phyloP scores from a whole-genome alignment of 2,888 invertebrate species.

The Andrena haemorrhoa region DNA sequence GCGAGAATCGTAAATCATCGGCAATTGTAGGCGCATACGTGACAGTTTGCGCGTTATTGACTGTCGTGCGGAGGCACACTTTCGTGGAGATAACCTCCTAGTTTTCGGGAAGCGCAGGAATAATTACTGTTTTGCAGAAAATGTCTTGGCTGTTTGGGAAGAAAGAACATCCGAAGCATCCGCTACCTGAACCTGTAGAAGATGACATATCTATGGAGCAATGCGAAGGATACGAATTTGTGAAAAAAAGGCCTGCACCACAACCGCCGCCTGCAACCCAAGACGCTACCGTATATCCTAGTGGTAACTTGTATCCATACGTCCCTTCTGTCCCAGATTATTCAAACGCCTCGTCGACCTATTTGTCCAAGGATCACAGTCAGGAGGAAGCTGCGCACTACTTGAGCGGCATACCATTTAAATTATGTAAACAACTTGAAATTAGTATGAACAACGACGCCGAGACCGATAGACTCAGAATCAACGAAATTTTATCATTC shows the following conservation, averaged over 20 bases:
- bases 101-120: neutral
- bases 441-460: slow-evolving; percentile 85
- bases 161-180: slow-evolving; percentile 80
- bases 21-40: neutral
- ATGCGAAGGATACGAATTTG: slow-evolving; percentile 76
- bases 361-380: slow-evolving; percentile 60
- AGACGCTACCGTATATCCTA: slow-evolving; percentile 32
- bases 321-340: slow-evolving; percentile 61
- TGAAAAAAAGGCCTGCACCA: slow-evolving; percentile 71
- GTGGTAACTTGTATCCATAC: slow-evolving; percentile 75
- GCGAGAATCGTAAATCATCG: neutral
- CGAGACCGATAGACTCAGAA: slow-evolving; percentile 84
- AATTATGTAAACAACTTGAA: slow-evolving; percentile 85
- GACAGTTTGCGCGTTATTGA: neutral
- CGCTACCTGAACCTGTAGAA: slow-evolving; percentile 77
- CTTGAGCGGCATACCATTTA: slow-evolving; percentile 87
- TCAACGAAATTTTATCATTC: slow-evolving; percentile 86
- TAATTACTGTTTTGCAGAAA: slow-evolving; percentile 37
- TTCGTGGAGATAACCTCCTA: slow-evolving; percentile 26
- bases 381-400: slow-evolving; percentile 80
- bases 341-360: slow-evolving; percentile 50
- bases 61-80: neutral
- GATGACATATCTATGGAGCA: slow-evolving; percentile 64
- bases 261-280: slow-evolving; percentile 28
- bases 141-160: slow-evolving; percentile 84